phyloP scores from a whole-genome alignment of 1,140 invertebrate species.

The Subanguina moxae region DNA sequence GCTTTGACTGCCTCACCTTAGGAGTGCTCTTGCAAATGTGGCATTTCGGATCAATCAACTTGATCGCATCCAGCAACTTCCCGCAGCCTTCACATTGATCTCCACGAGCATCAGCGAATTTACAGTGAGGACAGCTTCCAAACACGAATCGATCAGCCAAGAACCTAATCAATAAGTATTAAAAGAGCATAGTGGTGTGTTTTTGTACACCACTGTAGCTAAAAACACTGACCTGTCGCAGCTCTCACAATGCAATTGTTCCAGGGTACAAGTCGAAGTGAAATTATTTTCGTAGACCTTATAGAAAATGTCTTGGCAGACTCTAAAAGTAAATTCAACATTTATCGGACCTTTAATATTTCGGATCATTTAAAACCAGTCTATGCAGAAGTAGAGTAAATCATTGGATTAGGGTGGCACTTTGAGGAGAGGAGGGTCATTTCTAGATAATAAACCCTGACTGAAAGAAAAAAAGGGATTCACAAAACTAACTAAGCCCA shows the following conservation, averaged over 20 bases:
- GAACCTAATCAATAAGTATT: constrained; percentile 59
- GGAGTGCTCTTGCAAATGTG: constrained; percentile 75
- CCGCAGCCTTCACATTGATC: constrained; percentile 98
- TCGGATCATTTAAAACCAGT: too few relatives aligned
- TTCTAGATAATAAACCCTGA: too few relatives aligned
- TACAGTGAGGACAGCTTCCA: constrained; percentile 90
- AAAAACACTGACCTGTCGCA: constrained; percentile 70
- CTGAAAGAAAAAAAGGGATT: constrained; percentile 5
- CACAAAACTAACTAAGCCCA: not conserved
- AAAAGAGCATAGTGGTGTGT: not conserved
- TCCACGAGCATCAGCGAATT: constrained; percentile 86
- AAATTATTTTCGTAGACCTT: constrained; percentile 80
- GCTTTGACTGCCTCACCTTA: constrained; percentile 75
- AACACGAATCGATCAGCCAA: constrained; percentile 83
- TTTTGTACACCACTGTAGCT: not conserved
- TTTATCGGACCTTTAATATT: too few relatives aligned
- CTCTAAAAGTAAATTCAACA: constrained; percentile 19
- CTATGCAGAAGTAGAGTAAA: too few relatives aligned
- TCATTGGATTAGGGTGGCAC: too few relatives aligned
- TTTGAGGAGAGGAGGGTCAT: too few relatives aligned
- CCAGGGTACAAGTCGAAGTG: constrained; percentile 75
- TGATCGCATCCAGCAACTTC: constrained; percentile 87
- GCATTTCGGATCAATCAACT: constrained; percentile 82
- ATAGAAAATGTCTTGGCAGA: constrained; percentile 86
- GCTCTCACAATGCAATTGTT: constrained; percentile 83